These are phyloP conservation scores for Pinna nobilis DNA, from an alignment of 1,140 invertebrate genomes.

Conservation along the genomic window DNA sequence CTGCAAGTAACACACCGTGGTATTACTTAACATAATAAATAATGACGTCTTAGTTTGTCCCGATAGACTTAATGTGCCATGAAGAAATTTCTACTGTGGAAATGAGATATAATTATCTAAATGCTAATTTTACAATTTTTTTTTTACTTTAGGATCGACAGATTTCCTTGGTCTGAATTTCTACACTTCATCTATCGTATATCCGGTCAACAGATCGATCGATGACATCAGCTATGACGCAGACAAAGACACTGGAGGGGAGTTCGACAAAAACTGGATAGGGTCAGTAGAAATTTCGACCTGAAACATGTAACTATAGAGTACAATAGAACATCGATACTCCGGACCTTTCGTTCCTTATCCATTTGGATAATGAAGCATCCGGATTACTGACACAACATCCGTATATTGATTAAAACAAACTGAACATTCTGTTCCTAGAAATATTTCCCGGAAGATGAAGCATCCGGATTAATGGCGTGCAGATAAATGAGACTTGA, in stretches of 20 bases:
- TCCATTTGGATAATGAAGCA: too few species aligned
- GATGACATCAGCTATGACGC: conserved; percentile 32
- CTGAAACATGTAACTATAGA: background rate
- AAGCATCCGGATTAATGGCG: too few species aligned
- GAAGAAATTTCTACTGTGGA: background rate
- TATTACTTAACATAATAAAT: too few species aligned
- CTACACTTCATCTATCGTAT: conserved; percentile 52
- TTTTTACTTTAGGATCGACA: conserved; percentile 37
- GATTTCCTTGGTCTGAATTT: conserved; percentile 60
- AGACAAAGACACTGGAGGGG: conserved; percentile 21
- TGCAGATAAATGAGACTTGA: too few species aligned
- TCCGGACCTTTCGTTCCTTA: too few species aligned
- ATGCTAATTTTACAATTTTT: background rate
- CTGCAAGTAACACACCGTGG: too few species aligned
- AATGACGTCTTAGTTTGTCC: too few species aligned
- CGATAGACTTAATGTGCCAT: background rate
- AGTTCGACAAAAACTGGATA: conserved; percentile 21
- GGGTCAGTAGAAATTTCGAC: conserved; percentile 6
- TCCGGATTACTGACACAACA: too few species aligned
- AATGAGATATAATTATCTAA: background rate
- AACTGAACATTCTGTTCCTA: too few species aligned
- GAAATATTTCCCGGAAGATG: too few species aligned
- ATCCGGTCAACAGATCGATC: conserved; percentile 1
- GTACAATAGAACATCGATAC: too few species aligned
- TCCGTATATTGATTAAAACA: too few species aligned